Conservation (phyloP, 2,797 vertebrate genomes). For the Eupleurogrammus muticus region DNA sequence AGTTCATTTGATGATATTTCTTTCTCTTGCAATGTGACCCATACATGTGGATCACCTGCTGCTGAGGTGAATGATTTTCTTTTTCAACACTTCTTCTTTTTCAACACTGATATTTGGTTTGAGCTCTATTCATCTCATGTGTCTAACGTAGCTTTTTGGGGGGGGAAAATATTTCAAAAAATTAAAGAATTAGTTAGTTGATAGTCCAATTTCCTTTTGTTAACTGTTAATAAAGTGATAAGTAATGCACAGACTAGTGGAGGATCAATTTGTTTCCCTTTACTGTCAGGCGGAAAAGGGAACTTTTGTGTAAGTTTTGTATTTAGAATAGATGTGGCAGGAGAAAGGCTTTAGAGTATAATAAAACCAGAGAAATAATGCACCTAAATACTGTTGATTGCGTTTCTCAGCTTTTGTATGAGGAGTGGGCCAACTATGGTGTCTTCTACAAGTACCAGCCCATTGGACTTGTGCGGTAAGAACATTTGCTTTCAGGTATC, state of each 20-base stretch:
- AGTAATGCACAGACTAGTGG: too few relatives aligned
- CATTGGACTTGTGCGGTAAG: conserved; percentile 93
- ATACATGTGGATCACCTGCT: not conserved
- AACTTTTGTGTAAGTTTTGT: too few relatives aligned
- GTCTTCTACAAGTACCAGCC: conserved; percentile 98
- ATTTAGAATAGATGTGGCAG: not conserved
- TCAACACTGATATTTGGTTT: too few relatives aligned
- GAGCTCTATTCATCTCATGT: too few relatives aligned
- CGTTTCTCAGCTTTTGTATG: conserved; percentile 89
- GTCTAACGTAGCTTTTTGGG: too few relatives aligned
- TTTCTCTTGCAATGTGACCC: conserved; percentile 3
- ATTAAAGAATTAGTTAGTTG: too few relatives aligned
- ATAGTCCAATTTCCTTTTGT: too few relatives aligned
- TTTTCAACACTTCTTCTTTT: not conserved
- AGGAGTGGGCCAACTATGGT: conserved; percentile 95
- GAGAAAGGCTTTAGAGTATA: not conserved
- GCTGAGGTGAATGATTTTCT: not conserved
- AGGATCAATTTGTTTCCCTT: too few relatives aligned
- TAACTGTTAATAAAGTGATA: too few relatives aligned
- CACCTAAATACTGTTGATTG: conserved; percentile 6
- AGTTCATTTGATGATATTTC: not conserved
- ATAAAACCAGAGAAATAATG: not conserved
- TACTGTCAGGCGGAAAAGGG: too few relatives aligned
- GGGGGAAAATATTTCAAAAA: too few relatives aligned
- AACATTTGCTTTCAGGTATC: not conserved